Evolutionary conservation across 2,113 vertebrate genomes (phyloP).

Genomic region (Thunnus thynnus): DNA sequence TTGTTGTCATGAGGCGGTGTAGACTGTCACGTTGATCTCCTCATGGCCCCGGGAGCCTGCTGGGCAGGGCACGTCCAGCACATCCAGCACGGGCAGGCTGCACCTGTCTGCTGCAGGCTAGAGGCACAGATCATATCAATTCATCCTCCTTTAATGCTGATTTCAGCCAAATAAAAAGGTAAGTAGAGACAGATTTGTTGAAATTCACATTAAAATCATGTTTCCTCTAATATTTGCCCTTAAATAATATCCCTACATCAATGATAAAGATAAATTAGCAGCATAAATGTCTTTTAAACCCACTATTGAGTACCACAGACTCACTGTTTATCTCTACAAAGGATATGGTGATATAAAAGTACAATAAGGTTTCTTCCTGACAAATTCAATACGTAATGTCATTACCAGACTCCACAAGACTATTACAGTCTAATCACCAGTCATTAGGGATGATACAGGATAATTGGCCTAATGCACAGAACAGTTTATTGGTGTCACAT

Average conservation of each 20-base stretch:
- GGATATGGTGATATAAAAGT: too few species aligned
- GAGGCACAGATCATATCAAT: neutral
- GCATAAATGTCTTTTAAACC: too few species aligned
- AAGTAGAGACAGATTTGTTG: too few species aligned
- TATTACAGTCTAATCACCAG: neutral
- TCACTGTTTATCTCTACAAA: too few species aligned
- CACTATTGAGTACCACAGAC: too few species aligned
- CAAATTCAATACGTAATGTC: neutral
- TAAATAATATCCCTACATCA: too few species aligned
- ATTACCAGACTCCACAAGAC: neutral
- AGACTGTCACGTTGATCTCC: constrained; percentile 83
- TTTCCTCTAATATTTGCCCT: too few species aligned
- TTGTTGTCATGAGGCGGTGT: constrained; percentile 64
- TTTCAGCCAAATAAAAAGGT: too few species aligned
- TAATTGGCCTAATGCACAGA: neutral
- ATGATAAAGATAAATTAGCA: too few species aligned
- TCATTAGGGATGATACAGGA: neutral
- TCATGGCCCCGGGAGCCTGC: constrained; percentile 75
- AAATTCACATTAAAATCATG: too few species aligned
- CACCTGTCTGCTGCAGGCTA: constrained; percentile 56
- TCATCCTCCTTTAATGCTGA: too few species aligned
- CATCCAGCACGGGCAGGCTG: constrained; percentile 51
- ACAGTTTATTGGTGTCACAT: neutral
- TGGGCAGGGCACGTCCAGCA: constrained; percentile 51
- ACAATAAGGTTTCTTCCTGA: neutral